Conservation (phyloP, 2,888 invertebrate species). For the Lysandra bellargus region DNA sequence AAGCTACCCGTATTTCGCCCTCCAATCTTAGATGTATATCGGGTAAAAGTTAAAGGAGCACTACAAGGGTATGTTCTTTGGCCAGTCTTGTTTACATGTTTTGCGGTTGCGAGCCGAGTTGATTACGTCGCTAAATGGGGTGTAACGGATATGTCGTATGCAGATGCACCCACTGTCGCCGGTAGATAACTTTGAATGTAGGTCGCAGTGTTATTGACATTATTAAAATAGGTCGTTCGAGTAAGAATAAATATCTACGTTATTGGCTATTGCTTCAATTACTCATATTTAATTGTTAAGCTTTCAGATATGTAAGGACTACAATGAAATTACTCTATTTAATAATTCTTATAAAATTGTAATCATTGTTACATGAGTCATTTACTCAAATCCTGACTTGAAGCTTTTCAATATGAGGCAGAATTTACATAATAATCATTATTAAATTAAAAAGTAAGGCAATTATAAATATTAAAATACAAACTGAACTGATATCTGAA, state of each 20-base stretch:
- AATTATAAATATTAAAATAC: not conserved
- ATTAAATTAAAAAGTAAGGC: not conserved
- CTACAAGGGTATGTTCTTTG: not conserved
- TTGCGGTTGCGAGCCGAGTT: not conserved
- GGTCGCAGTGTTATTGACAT: constrained; percentile 23
- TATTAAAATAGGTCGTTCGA: constrained; percentile 25
- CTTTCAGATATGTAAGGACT: not conserved
- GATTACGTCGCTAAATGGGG: constrained; percentile 21
- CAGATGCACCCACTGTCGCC: constrained; percentile 26
- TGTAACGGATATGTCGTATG: constrained; percentile 28
- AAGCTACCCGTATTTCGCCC: not conserved
- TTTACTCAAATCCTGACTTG: no score
- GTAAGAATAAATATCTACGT: constrained; percentile 3
- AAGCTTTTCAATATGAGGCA: no score
- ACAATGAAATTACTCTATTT: not conserved
- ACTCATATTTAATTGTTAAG: not conserved
- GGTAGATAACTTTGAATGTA: constrained; percentile 2
- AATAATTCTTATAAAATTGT: no score
- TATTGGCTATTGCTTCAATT: not conserved
- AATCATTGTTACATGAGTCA: no score
- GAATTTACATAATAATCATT: not conserved
- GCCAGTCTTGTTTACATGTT: not conserved
- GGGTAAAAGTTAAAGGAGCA: not conserved
- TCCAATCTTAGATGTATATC: not conserved
- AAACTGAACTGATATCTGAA: not conserved